A percentile compares a stretch with the other conserved stretches of the same genome.
These are phyloP conservation scores for Hycleus cichorii DNA, from an alignment of 1,140 invertebrate genomes.

Conservation along the genomic window DNA sequence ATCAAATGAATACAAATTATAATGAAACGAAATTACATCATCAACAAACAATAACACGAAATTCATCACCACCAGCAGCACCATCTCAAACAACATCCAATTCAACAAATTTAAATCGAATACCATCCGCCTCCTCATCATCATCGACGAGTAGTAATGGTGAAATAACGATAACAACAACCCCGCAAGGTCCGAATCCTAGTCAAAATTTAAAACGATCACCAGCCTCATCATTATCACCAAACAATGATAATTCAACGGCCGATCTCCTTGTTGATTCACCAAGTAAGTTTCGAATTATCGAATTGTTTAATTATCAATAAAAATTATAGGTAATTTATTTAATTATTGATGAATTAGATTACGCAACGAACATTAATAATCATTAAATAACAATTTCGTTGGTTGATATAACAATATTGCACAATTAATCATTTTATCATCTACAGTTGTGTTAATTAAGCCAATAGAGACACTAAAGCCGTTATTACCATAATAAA, in stretches of 20 bases:
- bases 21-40: constrained; percentile 15
- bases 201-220: constrained; percentile 40
- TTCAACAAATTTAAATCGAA: background rate
- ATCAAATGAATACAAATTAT: constrained; percentile 32
- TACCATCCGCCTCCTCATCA: constrained; percentile 24
- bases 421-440: constrained; percentile 27
- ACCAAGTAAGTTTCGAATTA: constrained; percentile 60
- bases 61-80: constrained; percentile 38
- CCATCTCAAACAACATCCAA: constrained; percentile 1
- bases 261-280: constrained; percentile 70
- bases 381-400: constrained; percentile 36
- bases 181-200: constrained; percentile 48
- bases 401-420: constrained; percentile 16
- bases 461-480: constrained; percentile 21
- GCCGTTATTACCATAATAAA: constrained; percentile 20
- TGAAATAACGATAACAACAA: constrained; percentile 62
- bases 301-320: background rate
- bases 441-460: constrained; percentile 27
- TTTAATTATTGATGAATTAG: constrained; percentile 36
- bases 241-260: constrained; percentile 49
- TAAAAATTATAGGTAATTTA: constrained; percentile 40
- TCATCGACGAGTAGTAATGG: constrained; percentile 31
- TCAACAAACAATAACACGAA: constrained; percentile 15
- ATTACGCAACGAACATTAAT: constrained; percentile 27
- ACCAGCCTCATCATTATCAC: constrained; percentile 49